Base-by-base conservation (phyloP, 2,888 invertebrate species). In the Leptopilina drosophilae region DNA sequence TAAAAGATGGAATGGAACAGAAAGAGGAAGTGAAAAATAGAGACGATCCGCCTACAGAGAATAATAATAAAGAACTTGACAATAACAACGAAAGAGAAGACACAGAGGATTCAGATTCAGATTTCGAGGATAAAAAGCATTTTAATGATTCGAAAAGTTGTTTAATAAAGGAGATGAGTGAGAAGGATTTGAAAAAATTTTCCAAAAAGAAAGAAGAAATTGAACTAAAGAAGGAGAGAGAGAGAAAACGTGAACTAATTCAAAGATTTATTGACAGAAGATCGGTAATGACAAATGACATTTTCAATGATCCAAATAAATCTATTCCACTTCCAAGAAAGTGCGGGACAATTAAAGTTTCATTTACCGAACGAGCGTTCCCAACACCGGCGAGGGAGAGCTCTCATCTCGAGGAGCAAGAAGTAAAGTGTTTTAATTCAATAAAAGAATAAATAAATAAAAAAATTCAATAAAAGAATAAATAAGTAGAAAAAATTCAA, bases 341-440 rank as follows among this genome's bases (percentile, higher is more conserved):
- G 85, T 89, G 91, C 40, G 93, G 93, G 8, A 93, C 93, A 62
- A 93, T 97, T 77, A 93, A 94, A 83, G 94, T 97, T 11, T 93
- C 92, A 49, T 97, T 97, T 88, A 96, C 97, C 0, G 94, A 95
- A 11, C 93, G 97, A 78, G 93, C 93, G 33, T 97, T 98, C 89
- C 95, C 96, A 0, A 97, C 97, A 1, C 97, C 97, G 0, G 95
- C 95, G 77, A 93, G 97, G 81, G 96, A 97, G 90, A 96, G 96
- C 0, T 93, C 93, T 75, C 93, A 93, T 15, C 92, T 93, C 0
- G 95, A 95, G 88, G 97, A 97, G 91, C 94, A 96, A 85, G 95
- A 95, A 91, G 94, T 93, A 85, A 12, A 79, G 3, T 77, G 56
- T 12, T 12, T 78, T 1, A 42, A 2, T 42, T 66, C n/a, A 42